Percentiles rank a stretch among this genome's conserved stretches.
Conservation (phyloP, 35 echinoderm and acorn worm species). For the Eucidaris tribuloides region DNA sequence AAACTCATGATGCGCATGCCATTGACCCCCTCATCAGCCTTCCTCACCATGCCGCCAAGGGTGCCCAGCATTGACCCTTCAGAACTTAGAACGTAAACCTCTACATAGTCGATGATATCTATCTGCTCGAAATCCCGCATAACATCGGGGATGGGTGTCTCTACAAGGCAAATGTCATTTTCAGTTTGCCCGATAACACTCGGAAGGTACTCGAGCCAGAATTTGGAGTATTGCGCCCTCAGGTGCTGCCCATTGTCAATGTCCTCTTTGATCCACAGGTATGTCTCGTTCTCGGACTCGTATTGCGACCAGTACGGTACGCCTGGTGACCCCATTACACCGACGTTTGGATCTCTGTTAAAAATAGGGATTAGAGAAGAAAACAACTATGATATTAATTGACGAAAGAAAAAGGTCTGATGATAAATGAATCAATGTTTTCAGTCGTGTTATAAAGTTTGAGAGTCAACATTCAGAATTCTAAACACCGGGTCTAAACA, state of each 20-base stretch:
- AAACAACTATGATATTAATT: too few species aligned
- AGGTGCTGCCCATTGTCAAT: neutral
- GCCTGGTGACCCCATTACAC: too few species aligned
- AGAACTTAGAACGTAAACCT: neutral
- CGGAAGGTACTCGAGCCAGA: constrained; percentile 6
- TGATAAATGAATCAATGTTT: too few species aligned
- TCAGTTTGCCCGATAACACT: neutral
- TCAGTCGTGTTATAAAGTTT: too few species aligned
- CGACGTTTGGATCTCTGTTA: neutral
- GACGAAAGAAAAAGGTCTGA: too few species aligned
- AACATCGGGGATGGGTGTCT: neutral
- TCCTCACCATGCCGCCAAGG: neutral
- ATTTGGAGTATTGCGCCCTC: neutral
- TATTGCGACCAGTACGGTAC: neutral
- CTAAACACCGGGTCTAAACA: too few species aligned
- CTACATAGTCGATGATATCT: neutral
- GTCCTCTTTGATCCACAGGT: neutral
- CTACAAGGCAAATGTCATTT: neutral
- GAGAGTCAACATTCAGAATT: too few species aligned
- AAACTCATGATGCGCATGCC: constrained; percentile 6
- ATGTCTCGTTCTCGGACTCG: neutral
- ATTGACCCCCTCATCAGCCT: neutral
- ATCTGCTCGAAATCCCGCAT: neutral
- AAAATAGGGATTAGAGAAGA: too few species aligned
- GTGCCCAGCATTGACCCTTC: neutral